Evolutionary conservation across 1,140 invertebrate species (phyloP), one percentile per base, ranked within the genome.

Genomic region (Pseudomyrmex concolor): DNA sequence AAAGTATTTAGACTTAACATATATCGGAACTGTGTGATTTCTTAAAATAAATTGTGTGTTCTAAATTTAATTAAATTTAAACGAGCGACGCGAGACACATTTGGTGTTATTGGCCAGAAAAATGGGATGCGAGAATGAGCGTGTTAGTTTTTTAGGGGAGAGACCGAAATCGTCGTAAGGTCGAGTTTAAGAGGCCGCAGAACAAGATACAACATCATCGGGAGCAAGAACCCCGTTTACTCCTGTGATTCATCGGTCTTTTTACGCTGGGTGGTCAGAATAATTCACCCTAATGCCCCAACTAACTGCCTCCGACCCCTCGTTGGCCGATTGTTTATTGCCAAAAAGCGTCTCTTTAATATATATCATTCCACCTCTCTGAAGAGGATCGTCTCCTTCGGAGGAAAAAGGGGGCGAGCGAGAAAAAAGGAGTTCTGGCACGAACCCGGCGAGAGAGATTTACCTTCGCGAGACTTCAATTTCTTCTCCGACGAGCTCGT

Each of bases 221-320:
- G 73, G 84, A 81, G 83, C 85, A 90, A 88, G 80, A 87, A 90
- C 72, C 84, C 85, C 89, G 90, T 90, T 90, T 89, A 91, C 92
- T 92, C 87, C 64, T 68, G 87, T 93, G 92, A 93, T 94, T 94
- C 92, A 94, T 93, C 81, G 74, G 25, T 86, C 86, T 94, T 94
- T 93, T 93, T 93, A 93, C 91, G 90, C 89, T 80, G 92, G 89
- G 89, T 92, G 90, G 88, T 90, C 91, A 87, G 90, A 93, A 93
- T 93, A 93, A 93, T 93, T 94, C 92, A 94, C 92, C 92, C 92
- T 94, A 93, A 94, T 94, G 91, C 92, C 86, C 88, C 80, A 91
- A 89, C 92, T 93, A 93, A 94, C 92, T 93, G 92, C 91, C 90
- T 82, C 84, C 85, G 89, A 84, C 88, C 34, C 89, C 89, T 91